phyloP scores from a whole-genome alignment of 2,797 vertebrate species.

The Tarsius wallacei region DNA sequence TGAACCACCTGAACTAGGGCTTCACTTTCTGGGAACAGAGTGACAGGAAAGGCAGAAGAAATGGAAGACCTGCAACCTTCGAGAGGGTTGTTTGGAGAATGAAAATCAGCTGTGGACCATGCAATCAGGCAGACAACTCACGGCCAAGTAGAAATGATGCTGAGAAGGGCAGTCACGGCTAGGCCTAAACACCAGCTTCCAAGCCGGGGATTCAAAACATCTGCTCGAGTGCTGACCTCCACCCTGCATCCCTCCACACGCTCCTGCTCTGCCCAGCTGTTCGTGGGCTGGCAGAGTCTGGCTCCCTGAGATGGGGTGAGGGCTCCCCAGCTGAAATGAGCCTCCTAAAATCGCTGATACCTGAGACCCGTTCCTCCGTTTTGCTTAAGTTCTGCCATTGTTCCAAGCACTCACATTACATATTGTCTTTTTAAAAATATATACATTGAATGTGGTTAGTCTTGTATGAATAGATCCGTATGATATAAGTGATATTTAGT shows the following conservation, averaged over 20 bases:
- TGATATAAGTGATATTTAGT: conserved; percentile 87
- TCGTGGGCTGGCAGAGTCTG: neutral
- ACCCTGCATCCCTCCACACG: neutral
- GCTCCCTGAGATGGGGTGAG: neutral
- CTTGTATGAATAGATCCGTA: conserved; percentile 77
- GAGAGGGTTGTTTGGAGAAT: neutral
- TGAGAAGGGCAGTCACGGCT: neutral
- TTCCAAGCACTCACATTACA: conserved; percentile 54
- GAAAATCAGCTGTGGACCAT: neutral
- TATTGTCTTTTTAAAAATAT: conserved; percentile 64
- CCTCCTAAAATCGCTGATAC: neutral
- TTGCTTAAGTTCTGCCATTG: conserved; percentile 10
- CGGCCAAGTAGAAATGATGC: conserved; percentile 52
- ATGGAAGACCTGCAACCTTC: neutral
- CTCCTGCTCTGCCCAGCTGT: conserved; percentile 75
- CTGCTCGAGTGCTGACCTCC: conserved; percentile 75
- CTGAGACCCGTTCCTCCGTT: neutral
- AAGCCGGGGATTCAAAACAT: conserved; percentile 76
- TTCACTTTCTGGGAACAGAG: neutral
- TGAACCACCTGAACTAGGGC: neutral
- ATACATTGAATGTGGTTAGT: conserved; percentile 61
- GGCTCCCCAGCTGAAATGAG: rapidly evolving
- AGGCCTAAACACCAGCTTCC: conserved; percentile 43
- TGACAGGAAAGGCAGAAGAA: neutral
- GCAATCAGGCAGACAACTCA: neutral